Base-by-base conservation (phyloP, 2,888 invertebrate species). In the Acanthosepion lycidas region DNA sequence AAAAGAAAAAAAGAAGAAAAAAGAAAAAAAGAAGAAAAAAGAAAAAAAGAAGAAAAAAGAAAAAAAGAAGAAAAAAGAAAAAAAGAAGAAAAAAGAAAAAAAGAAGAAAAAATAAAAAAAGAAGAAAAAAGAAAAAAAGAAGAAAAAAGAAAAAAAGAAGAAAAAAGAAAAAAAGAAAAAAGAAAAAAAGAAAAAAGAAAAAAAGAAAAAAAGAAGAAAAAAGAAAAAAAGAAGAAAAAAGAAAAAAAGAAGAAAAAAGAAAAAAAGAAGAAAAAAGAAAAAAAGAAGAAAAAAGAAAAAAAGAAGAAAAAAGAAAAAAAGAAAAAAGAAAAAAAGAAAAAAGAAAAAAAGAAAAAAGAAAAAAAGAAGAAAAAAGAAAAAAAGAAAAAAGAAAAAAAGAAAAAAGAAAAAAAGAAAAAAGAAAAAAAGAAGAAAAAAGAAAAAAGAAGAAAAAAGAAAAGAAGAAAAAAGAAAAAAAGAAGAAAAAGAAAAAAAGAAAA, bases 401-500 rank as follows among this genome's bases (percentile, higher is more conserved):
- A 78, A 78, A 28, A 78, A 6, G 18, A 15, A n/a, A n/a, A n/a
- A n/a, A n/a, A 0, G 12, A n/a, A 78, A 5, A 12, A n/a, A 78
- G n/a, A 8, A 78, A n/a, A n/a, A n/a, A n/a, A 6, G 0, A 0
- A 78, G n/a, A n/a, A n/a, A 12, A n/a, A 28, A n/a, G 0, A 8
- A 28, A 28, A 8, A n/a, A 28, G n/a, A n/a, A 28, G 6, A 78
- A 28, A 12, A n/a, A 0, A 78, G 6, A 59, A 59, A 23, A 18
- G 18, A 23, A 23, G 20, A 18, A 59, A 23, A 78, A 78, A n/a
- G 3, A 0, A 28, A 78, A 28, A 78, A 1, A 78, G 2, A n/a
- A 28, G n/a, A 78, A 9, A 78, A n/a, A 18, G 5, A 23, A 59
- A 59, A 18, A 59, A 59, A 23, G 18, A 18, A 59, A 59, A 59